phyloP scores from a whole-genome alignment of 92 coral and sea anemone genomes.

The Parazoanthus darwini region DNA sequence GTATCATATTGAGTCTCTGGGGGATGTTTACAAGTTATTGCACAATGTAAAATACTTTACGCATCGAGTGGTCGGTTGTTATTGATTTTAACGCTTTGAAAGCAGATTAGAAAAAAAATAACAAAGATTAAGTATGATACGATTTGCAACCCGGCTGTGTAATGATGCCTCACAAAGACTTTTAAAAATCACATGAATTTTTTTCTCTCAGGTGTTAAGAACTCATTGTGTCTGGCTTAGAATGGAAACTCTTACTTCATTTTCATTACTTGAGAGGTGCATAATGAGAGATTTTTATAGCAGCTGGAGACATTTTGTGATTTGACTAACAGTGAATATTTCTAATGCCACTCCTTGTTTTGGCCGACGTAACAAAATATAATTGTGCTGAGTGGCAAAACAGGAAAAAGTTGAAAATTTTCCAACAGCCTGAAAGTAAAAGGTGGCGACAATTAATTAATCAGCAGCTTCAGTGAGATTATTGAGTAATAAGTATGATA shows the following conservation, averaged over 20 bases:
- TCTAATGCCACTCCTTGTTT: constrained; percentile 34
- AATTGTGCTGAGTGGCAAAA: neutral
- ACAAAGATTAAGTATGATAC: neutral
- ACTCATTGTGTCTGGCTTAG: neutral
- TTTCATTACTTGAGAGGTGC: constrained; percentile 4
- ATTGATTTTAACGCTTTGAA: neutral
- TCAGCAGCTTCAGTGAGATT: neutral
- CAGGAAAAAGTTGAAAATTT: neutral
- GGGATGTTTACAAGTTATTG: constrained; percentile 21
- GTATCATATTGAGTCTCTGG: neutral
- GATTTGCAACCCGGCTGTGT: neutral
- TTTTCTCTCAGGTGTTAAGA: neutral
- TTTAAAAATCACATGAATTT: neutral
- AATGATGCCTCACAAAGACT: neutral
- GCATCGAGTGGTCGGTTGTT: neutral
- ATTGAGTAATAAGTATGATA: neutral
- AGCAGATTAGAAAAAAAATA: neutral
- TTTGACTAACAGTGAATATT: constrained; percentile 2
- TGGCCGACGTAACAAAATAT: constrained; percentile 1
- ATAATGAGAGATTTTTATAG: neutral
- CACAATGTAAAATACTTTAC: neutral
- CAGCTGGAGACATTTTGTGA: constrained; percentile 20
- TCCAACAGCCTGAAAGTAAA: neutral
- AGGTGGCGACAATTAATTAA: constrained; percentile 17
- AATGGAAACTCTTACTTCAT: neutral